These are phyloP conservation scores for Drosophila chauvacae DNA, from an alignment of 1,140 invertebrate genomes.

Conservation along the genomic window DNA sequence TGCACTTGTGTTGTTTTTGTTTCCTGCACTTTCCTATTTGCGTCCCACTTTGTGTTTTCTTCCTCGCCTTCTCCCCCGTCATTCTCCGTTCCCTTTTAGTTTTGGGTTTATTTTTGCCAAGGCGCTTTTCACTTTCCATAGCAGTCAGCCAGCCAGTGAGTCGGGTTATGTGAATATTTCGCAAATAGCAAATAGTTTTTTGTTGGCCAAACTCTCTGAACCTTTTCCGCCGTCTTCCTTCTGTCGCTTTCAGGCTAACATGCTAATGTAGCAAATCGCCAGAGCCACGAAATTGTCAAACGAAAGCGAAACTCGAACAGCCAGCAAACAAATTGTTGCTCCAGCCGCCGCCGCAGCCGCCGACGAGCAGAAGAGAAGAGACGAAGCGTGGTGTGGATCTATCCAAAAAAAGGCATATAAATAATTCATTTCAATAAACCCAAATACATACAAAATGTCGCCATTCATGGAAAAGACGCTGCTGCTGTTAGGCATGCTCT, in stretches of 20 bases:
- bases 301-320: slow-evolving; percentile 26
- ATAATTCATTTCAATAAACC: slow-evolving; percentile 27
- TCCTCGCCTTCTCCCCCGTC: slow-evolving; percentile 5
- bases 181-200: slow-evolving; percentile 18
- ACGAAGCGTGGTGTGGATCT: slow-evolving; percentile 14
- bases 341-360: slow-evolving; percentile 20
- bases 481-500: slow-evolving; percentile 72
- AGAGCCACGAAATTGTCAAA: slow-evolving; percentile 16
- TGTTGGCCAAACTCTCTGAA: not conserved
- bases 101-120: slow-evolving; percentile 59
- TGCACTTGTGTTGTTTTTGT: slow-evolving; percentile 45
- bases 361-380: slow-evolving; percentile 5
- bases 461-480: slow-evolving; percentile 76
- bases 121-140: slow-evolving; percentile 53
- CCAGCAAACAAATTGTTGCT: slow-evolving; percentile 46
- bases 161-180: slow-evolving; percentile 23
- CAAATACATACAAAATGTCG: slow-evolving; percentile 64
- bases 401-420: slow-evolving; percentile 17
- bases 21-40: slow-evolving; percentile 26
- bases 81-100: slow-evolving; percentile 12
- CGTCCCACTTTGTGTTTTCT: slow-evolving; percentile 53
- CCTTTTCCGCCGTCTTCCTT: not conserved
- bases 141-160: slow-evolving; percentile 6
- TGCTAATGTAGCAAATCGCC: slow-evolving; percentile 30
- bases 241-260: slow-evolving; percentile 34